A percentile compares a stretch with the other conserved stretches of the same genome.
Evolutionary conservation across 2,797 vertebrate species (phyloP).

Genomic region (Onychomys torridus): DNA sequence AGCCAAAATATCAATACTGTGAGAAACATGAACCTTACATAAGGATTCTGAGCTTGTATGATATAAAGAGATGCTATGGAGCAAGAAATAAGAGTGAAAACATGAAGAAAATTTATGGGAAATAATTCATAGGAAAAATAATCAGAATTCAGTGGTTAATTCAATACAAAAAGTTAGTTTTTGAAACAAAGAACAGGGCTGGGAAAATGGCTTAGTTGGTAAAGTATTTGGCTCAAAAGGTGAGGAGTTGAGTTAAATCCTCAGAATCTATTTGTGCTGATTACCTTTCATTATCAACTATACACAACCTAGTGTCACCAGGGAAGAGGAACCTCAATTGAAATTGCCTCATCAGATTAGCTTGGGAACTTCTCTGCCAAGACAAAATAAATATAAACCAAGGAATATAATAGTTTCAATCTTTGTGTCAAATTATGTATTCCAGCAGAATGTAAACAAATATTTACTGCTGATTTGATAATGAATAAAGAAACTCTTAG

Average conservation of each 20-base stretch:
- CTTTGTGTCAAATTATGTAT: not conserved
- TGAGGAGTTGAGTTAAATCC: not conserved
- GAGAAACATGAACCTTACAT: not conserved
- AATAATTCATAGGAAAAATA: not conserved
- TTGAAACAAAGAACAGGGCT: not conserved
- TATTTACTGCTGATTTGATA: not conserved
- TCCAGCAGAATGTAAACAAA: not conserved
- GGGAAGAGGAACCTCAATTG: not conserved
- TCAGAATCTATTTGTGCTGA: not conserved
- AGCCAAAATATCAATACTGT: not conserved
- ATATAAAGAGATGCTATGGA: not conserved
- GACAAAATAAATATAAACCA: not conserved
- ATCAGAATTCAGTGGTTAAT: not conserved
- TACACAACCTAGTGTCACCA: not conserved
- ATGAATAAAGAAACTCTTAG: not conserved
- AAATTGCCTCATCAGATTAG: not conserved
- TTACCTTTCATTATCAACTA: not conserved
- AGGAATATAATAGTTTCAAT: not conserved
- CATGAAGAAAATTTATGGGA: not conserved
- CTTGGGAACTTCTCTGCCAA: not conserved
- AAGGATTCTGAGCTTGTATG: not conserved
- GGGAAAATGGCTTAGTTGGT: not conserved
- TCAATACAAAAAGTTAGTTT: not conserved
- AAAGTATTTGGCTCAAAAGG: not conserved
- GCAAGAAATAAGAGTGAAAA: not conserved